Conservation (phyloP, 2,888 invertebrate genomes). For the Aleiodes alternator region DNA sequence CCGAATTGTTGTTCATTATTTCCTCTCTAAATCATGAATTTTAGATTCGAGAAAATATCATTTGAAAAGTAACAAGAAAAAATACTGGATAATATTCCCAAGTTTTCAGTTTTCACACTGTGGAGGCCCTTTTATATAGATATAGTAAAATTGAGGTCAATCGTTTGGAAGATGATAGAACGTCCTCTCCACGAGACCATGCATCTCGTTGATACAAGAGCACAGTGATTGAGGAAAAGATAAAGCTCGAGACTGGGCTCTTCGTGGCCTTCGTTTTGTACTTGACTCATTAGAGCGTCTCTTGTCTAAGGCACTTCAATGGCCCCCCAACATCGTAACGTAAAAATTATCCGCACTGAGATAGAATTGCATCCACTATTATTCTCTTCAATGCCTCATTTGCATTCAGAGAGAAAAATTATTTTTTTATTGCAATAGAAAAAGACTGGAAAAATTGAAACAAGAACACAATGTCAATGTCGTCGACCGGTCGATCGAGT, state of each 20-base stretch:
- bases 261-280: constrained; percentile 43
- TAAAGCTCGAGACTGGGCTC: constrained; percentile 54
- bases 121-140: no score
- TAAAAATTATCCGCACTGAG: not conserved
- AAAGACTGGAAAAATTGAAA: not conserved
- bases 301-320: constrained; percentile 44
- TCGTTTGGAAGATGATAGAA: not conserved
- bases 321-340: not conserved
- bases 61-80: no score
- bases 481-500: constrained; percentile 61
- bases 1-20: no score
- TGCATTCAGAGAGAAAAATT: not conserved
- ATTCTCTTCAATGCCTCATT: not conserved
- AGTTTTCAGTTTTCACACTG: no score
- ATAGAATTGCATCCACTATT: not conserved
- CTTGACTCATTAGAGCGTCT: constrained; percentile 51
- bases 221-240: constrained; percentile 61
- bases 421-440: not conserved
- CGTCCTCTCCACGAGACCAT: constrained; percentile 9
- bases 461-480: constrained; percentile 57
- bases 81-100: no score
- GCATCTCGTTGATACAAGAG: constrained; percentile 54
- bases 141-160: constrained; percentile 16
- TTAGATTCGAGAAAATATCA: no score
- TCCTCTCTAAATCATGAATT: no score